Evolutionary conservation across 2,797 vertebrate genomes (phyloP), one percentile per base, ranked within the genome.

Genomic region (Lophotriccus pileatus): DNA sequence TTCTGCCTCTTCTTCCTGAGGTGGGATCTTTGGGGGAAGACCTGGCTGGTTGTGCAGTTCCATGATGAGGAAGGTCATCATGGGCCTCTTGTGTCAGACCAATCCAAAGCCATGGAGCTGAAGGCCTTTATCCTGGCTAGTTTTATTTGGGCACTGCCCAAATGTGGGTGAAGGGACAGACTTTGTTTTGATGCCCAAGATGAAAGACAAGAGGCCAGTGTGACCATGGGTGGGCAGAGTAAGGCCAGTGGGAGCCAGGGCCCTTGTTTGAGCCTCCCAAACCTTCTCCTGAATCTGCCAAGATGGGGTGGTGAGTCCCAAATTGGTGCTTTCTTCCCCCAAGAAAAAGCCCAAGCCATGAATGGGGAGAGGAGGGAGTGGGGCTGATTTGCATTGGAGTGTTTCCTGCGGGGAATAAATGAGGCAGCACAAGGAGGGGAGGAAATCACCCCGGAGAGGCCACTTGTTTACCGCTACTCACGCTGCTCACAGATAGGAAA

Each of bases 21-120:
- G 6, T 16, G 66, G 24, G 39, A 8, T 50, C 7, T 58, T 5
- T 8, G 12, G 25, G 32, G 23, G 28, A 66, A 12, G 14, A 36
- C 10, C 41, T 3, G 30, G 10, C 28, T 56, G 55, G 13, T 3
- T 25, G n/a, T 0, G 0, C 24, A 9, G 52, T 21, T 52, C 37
- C 39, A 9, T 0, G 0, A 5, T 2, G 5, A 55, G n/a, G 59
- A 64, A 24, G 36, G n/a, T 50, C 41, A 6, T 37, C 0, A 1
- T 25, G n/a, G n/a, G 23, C 37, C 53, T 41, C 34, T 30, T 27
- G 47, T 62, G 25, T 12, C 10, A 5, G 50, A 30, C 15, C 22
- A 20, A 25, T 0, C 12, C 12, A 11, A 41, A 44, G 18, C 52
- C 21, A 18, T 3, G 0, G 0, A 41, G 32, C 13, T 14, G 36